Base-by-base conservation (phyloP, 2,797 vertebrate genomes). In the Petrocephalus sullivani region DNA sequence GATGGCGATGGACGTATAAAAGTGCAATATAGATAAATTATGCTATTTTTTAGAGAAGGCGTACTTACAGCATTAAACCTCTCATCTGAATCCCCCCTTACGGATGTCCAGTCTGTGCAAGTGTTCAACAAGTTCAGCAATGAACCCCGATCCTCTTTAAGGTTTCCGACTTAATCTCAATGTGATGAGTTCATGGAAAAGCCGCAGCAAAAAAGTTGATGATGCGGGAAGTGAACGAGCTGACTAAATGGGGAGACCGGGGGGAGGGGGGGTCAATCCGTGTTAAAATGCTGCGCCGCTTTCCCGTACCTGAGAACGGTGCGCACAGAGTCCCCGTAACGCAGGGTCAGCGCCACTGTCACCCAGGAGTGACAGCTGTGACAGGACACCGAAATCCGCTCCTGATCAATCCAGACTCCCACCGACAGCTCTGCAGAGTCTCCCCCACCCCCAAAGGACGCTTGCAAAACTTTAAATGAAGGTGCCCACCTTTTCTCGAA, bases 121-220 rank as follows among this genome's bases (percentile, higher is more conserved):
- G 92, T 90, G 93, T 89, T 94, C 95, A 96, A 96, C 95, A 96
- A 95, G 96, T 96, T 95, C 94, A 89, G 88, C 92, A 93, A 90
- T 92, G 94, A 93, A 64, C 89, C 87, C 37, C 89, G 87, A 89
- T 91, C 93, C 93, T 94, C 92, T 94, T 95, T 94, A 95, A 94
- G 92, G 92, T 57, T 92, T 91, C 92, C 91, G 92, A 92, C 92
- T 93, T 89, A 87, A 91, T 92, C 90, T 91, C 64, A 93, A 94
- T 91, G 92, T 95, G 95, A 94, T 94, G 94, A 95, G 94, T 88
- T 90, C 51, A 86, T 86, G 85, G 28, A 85, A 49, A 89, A 91
- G 90, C 33, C 64, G 87, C 85, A 90, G 88, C 87, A 87, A 84
- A 87, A 92, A 91, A 92, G 92, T 92, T 93, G 91, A 92, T 91